Evolutionary conservation across 2,797 vertebrate genomes (phyloP).

Genomic region (Sebastes trivittatus): DNA sequence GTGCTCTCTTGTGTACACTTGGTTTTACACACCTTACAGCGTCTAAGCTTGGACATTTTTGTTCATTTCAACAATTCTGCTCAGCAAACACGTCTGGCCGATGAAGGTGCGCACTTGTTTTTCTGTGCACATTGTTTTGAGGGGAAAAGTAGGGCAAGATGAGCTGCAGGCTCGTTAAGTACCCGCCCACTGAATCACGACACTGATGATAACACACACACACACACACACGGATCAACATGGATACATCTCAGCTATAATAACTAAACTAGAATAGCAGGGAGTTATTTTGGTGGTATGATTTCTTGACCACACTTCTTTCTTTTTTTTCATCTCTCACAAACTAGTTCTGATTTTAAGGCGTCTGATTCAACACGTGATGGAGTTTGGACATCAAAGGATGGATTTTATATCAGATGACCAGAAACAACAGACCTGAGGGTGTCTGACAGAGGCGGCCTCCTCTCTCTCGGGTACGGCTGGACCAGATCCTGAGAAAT

Average conservation of each 20-base stretch:
- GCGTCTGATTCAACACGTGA: neutral
- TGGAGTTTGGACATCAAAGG: conserved; percentile 18
- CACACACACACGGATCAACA: neutral
- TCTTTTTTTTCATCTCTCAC: neutral
- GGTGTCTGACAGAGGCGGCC: neutral
- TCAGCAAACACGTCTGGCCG: conserved; percentile 11
- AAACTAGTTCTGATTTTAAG: neutral
- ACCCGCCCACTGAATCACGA: conserved; percentile 45
- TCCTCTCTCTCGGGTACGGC: conserved; percentile 7
- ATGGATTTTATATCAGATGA: conserved; percentile 19
- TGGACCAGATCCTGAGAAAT: conserved; percentile 7
- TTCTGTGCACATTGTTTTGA: conserved; percentile 41
- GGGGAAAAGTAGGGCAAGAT: conserved; percentile 65
- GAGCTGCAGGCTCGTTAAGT: conserved; percentile 61
- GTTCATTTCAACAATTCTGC: conserved; percentile 17
- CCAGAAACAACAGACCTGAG: conserved; percentile 27
- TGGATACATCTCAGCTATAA: neutral
- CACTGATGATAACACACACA: neutral
- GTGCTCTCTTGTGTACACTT: conserved; percentile 14
- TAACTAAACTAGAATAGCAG: neutral
- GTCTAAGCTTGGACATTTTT: conserved; percentile 9
- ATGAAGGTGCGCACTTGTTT: conserved; percentile 51
- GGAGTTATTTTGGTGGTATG: neutral
- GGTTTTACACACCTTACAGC: neutral
- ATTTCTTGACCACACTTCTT: neutral